Evolutionary conservation across 2,113 vertebrate species (phyloP).

Genomic region (Ageneiosus marmoratus): DNA sequence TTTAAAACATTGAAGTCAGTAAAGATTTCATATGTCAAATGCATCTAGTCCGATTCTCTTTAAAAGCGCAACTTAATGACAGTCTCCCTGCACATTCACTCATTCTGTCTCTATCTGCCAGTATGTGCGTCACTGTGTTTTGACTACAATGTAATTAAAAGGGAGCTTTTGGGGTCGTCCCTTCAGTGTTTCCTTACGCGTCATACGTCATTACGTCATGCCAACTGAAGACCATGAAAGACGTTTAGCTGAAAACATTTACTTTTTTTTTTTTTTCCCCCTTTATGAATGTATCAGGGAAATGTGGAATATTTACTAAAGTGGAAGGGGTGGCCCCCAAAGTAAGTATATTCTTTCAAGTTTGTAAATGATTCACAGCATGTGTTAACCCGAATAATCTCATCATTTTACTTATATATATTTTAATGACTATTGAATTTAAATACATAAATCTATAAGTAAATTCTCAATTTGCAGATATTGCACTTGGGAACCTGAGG

Average conservation of each 20-base stretch:
- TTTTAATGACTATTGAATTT: too few species aligned
- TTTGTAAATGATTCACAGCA: not conserved
- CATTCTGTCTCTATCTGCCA: not conserved
- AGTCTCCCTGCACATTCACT: not conserved
- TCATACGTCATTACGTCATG: conserved; percentile 59
- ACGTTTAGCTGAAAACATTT: not conserved
- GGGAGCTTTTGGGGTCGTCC: conserved; percentile 9
- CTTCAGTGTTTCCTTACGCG: conserved; percentile 11
- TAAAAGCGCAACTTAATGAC: not conserved
- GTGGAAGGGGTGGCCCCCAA: conserved; percentile 99
- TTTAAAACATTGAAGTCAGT: not conserved
- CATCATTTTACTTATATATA: not conserved
- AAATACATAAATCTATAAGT: not conserved
- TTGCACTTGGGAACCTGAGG: conserved; percentile 97
- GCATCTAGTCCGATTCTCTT: not conserved
- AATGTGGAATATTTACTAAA: conserved; percentile 97
- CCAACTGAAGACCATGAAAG: not conserved
- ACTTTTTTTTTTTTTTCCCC: not conserved
- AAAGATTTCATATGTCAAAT: not conserved
- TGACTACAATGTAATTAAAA: not conserved
- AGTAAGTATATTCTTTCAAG: conserved; percentile 78
- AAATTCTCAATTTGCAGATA: conserved; percentile 75
- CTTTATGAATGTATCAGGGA: conserved; percentile 74
- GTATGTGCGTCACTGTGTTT: not conserved
- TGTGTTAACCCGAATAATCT: not conserved